phyloP scores from a whole-genome alignment of 2,888 invertebrate species.

The Rhagophthalmus giganteus region DNA sequence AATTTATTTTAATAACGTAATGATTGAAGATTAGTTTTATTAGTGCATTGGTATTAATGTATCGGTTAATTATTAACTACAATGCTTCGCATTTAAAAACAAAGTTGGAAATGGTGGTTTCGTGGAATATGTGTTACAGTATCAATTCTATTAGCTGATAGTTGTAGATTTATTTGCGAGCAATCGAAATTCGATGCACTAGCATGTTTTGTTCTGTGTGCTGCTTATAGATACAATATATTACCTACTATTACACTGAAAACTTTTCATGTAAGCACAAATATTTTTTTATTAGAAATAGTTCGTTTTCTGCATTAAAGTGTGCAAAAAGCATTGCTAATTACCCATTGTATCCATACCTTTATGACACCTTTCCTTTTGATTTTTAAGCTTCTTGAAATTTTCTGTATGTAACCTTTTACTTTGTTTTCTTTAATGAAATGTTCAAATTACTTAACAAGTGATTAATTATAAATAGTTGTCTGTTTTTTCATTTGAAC shows the following conservation, averaged over 20 bases:
- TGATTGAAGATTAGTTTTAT: too few relatives aligned
- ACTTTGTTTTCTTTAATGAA: conserved; percentile 8
- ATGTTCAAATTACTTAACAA: conserved; percentile 3
- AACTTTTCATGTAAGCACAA: conserved; percentile 2
- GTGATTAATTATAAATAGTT: not conserved
- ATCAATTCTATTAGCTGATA: not conserved
- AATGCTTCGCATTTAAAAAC: not conserved
- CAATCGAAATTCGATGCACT: not conserved
- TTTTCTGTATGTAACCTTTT: conserved; percentile 6
- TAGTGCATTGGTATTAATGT: not conserved
- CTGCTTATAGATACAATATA: not conserved
- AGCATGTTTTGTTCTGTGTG: not conserved
- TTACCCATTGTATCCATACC: conserved; percentile 21
- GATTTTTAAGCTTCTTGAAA: conserved; percentile 23
- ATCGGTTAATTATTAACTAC: not conserved
- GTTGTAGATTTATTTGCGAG: not conserved
- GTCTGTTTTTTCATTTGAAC: too few relatives aligned
- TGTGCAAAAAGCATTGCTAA: conserved; percentile 12
- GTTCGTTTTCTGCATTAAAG: conserved; percentile 10
- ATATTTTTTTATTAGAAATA: conserved; percentile 4
- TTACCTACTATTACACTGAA: not conserved
- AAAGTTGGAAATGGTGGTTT: not conserved
- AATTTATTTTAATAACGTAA: conserved; percentile 1
- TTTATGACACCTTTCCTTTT: conserved; percentile 23
- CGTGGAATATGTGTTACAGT: not conserved